These are phyloP conservation scores for Invenusta paracnida DNA, from an alignment of 2,888 invertebrate genomes.

Conservation along the genomic window DNA sequence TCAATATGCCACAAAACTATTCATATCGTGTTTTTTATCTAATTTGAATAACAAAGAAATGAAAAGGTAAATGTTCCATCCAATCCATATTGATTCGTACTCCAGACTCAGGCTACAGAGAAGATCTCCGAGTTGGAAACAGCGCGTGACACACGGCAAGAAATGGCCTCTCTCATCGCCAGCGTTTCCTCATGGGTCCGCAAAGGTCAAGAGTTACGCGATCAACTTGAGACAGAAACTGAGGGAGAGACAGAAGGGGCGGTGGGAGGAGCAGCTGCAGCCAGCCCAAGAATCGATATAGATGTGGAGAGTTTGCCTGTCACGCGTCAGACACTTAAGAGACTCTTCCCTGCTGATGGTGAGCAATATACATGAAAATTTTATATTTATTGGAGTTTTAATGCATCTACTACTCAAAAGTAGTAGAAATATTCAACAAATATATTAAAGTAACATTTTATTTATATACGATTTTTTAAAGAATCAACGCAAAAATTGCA, in stretches of 20 bases:
- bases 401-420: not conserved
- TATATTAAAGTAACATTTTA: too few species aligned
- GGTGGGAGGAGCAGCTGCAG: too few species aligned
- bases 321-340: not conserved
- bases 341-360: not conserved
- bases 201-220: not conserved
- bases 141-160: not conserved
- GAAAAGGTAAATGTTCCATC: too few species aligned
- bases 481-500: too few species aligned
- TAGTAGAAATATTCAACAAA: not conserved
- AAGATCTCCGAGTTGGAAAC: not conserved
- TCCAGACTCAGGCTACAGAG: not conserved
- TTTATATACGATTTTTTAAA: too few species aligned
- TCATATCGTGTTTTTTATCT: too few species aligned
- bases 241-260: too few species aligned
- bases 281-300: not conserved
- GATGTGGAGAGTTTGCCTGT: not conserved
- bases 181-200: not conserved
- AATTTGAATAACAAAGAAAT: too few species aligned
- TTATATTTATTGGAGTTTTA: too few species aligned
- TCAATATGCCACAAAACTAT: too few species aligned
- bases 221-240: conserved; percentile 1
- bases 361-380: too few species aligned
- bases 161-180: conserved; percentile 9
- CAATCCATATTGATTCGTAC: not conserved